Base-by-base conservation (phyloP, 2,888 invertebrate genomes). In the Calliopum simillimum region DNA sequence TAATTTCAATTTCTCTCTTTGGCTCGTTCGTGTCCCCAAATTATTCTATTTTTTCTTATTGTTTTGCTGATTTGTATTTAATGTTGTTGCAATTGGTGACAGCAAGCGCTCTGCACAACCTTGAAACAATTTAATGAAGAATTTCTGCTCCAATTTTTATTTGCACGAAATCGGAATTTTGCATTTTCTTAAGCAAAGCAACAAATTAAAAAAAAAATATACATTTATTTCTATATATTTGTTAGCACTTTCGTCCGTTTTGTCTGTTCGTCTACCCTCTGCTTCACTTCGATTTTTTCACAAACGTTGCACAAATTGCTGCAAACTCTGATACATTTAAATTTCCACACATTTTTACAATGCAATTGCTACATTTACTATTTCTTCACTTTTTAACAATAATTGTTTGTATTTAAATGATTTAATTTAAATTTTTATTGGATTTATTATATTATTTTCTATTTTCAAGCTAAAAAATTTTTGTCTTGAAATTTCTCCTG, bases 1-100 rank as follows among this genome's bases (percentile, higher is more conserved):
- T 11, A 13, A 19, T 51, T 51, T 51, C 19, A 21, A 19, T 19
- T 51, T 51, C 21, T 68, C 68, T 68, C 61, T 53, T 61, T 33
- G 11, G 13, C 25, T 46, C 21, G 11, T 49, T 58, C 25, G 23
- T 61, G 51, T 49, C 55, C n/a, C 46, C 33, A 46, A 67, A 66
- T 69, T 56, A 21, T 68, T 49, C 68, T 68, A 59, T 79, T 79
- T 81, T 81, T 80, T 77, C 77, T 78, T 76, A 79, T 77, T 79
- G 76, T 79, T 79, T 76, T 56, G 79, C 78, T 76, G 79, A 78
- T 79, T 79, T 78, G 79, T 81, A 77, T 81, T 81, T 80, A 77
- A 77, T 76, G 77, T 78, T 77, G 21, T 49, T 64, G 5, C 16
- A 12, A 19, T 53, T 64, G 62, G 23, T n/a, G 46, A 19, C 16